Percentiles rank a stretch among this genome's conserved stretches.
phyloP scores from a whole-genome alignment of 30 jellyfish, hydroid and myxozoan genomes.

The Cassiopea andromeda region DNA sequence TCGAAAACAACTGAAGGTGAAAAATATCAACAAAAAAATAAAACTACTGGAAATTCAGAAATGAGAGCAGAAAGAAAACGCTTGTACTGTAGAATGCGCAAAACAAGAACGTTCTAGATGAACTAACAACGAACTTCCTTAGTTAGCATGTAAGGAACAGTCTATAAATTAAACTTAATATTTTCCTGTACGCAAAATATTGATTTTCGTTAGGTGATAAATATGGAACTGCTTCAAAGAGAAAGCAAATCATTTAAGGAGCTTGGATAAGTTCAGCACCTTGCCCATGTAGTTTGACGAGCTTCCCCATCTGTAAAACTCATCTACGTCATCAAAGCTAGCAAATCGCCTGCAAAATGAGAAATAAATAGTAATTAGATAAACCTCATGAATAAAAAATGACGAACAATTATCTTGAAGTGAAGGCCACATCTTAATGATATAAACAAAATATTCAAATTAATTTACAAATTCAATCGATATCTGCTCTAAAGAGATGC shows the following conservation, averaged over 20 bases:
- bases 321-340: conserved; percentile 37
- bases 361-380: neutral
- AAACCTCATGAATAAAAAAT: conserved; percentile 1
- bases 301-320: conserved; percentile 76
- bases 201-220: no score
- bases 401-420: neutral
- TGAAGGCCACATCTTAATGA: neutral
- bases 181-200: no score
- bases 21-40: no score
- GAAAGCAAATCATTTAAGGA: neutral
- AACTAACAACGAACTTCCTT: no score
- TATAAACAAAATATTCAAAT: neutral
- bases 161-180: no score
- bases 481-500: neutral
- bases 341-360: conserved; percentile 65
- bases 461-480: neutral
- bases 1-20: no score
- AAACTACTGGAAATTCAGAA: no score
- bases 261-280: conserved; percentile 20
- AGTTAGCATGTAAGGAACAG: no score
- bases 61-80: no score
- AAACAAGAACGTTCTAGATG: no score
- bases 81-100: no score
- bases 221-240: no score
- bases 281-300: conserved; percentile 69